phyloP scores from a whole-genome alignment of 2,888 invertebrate genomes.

The Phytoseiulus persimilis region DNA sequence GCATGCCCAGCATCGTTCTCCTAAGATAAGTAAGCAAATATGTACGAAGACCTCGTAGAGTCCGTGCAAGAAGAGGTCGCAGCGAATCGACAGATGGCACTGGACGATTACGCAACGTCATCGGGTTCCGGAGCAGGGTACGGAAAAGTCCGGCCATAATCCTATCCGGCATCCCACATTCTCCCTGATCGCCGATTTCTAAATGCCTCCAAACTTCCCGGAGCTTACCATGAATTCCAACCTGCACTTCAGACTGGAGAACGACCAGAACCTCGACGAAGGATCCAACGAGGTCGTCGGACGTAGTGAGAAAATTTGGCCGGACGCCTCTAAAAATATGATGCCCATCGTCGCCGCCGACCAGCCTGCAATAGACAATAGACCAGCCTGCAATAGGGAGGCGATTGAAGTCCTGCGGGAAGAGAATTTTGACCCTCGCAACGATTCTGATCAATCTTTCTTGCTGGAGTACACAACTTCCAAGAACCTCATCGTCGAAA shows the following conservation, averaged over 20 bases:
- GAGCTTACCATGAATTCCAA: conserved; percentile 35
- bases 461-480: not conserved
- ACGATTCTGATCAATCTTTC: conserved; percentile 9
- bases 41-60: no score
- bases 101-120: no score
- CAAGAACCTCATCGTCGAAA: not conserved
- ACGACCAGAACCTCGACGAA: not conserved
- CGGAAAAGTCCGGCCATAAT: no score
- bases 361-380: no score
- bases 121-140: no score
- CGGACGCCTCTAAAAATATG: conserved; percentile 7
- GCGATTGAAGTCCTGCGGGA: not conserved
- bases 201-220: not conserved
- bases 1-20: no score
- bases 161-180: conserved; percentile 15
- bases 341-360: not conserved
- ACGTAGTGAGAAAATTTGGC: not conserved
- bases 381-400: no score
- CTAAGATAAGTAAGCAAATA: no score
- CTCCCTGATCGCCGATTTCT: conserved; percentile 15
- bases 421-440: not conserved
- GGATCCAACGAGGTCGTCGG: not conserved
- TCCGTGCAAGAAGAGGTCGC: no score
- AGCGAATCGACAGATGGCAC: no score
- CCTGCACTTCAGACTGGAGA: conserved; percentile 24